A percentile compares a stretch with the other conserved stretches of the same genome.
These are phyloP conservation scores for Drosophila infuscata DNA, from an alignment of 2,888 invertebrate species.

Conservation along the genomic window DNA sequence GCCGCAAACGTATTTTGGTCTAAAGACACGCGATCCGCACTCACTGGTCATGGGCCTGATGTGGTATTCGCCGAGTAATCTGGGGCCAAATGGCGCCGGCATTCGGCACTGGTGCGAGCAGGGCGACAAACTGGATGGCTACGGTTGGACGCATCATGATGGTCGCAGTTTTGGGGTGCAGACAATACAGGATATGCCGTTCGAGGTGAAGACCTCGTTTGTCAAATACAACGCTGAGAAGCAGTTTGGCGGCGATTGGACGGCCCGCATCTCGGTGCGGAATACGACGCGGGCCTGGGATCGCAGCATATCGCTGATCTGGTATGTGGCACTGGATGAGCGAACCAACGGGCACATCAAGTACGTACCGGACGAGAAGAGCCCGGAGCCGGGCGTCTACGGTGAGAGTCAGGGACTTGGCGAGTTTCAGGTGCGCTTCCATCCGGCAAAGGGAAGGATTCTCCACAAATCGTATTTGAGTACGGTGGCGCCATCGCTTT, in stretches of 20 bases:
- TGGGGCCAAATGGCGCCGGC: constrained; percentile 90
- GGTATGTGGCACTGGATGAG: constrained; percentile 94
- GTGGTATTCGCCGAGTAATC: constrained; percentile 94
- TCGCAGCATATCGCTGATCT: constrained; percentile 87
- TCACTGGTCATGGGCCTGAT: constrained; percentile 97
- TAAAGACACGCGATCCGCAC: constrained; percentile 95
- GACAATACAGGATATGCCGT: constrained; percentile 92
- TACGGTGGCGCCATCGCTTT: constrained; percentile 89
- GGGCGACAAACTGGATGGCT: constrained; percentile 91
- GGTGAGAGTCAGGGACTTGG: constrained; percentile 93
- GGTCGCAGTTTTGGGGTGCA: constrained; percentile 96
- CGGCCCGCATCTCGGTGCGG: constrained; percentile 90
- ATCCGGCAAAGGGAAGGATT: constrained; percentile 86
- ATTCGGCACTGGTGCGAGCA: constrained; percentile 97
- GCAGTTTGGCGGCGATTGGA: constrained; percentile 96
- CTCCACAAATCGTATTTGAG: constrained; percentile 91
- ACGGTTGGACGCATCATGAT: constrained; percentile 97
- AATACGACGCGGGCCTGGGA: constrained; percentile 82
- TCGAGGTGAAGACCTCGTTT: constrained; percentile 93
- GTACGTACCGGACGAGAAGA: constrained; percentile 81
- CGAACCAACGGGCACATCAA: constrained; percentile 87
- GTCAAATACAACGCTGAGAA: constrained; percentile 94
- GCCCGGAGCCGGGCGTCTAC: constrained; percentile 84
- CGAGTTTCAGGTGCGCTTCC: constrained; percentile 87
- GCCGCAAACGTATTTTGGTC: constrained; percentile 94